Evolutionary conservation across 2,797 vertebrate species (phyloP).

Genomic region (Austrolebias charrua): DNA sequence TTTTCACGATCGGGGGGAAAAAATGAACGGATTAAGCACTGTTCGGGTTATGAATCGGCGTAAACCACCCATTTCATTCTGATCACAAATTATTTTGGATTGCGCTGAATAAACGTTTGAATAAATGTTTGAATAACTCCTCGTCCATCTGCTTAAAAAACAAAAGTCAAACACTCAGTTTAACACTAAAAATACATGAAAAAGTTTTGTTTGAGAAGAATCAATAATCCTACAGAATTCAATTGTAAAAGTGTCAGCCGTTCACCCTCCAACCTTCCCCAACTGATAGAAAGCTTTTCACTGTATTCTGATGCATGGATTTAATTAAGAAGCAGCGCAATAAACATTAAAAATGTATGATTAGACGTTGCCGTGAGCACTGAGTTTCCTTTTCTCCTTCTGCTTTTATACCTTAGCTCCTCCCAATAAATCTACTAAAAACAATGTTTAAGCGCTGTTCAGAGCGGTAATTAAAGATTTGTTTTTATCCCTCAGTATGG

Average conservation of each 20-base stretch:
- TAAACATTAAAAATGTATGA: conserved; percentile 86
- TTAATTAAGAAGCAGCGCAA: conserved; percentile 87
- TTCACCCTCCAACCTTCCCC: conserved; percentile 18
- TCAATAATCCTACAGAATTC: conserved; percentile 44
- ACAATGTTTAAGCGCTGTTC: conserved; percentile 65
- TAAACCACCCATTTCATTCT: no score
- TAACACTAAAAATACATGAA: conserved; percentile 49
- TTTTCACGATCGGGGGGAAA: no score
- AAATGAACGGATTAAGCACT: no score
- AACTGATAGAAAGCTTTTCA: conserved; percentile 66
- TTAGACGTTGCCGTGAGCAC: conserved; percentile 79
- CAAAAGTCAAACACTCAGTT: conserved; percentile 40
- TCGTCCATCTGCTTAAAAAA: conserved; percentile 3
- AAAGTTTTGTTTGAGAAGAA: background rate
- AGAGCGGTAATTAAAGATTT: conserved; percentile 61
- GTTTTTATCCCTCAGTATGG: background rate
- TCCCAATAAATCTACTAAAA: conserved; percentile 59
- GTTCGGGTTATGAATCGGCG: no score
- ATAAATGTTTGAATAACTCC: background rate
- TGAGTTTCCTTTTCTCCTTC: conserved; percentile 25
- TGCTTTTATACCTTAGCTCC: conserved; percentile 28
- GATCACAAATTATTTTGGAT: no score
- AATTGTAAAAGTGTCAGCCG: conserved; percentile 55
- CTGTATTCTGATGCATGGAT: conserved; percentile 80
- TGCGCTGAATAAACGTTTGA: no score